Evolutionary conservation across 2,797 vertebrate species (phyloP), one percentile per base, ranked within the genome.

Genomic region (Chelmon rostratus): DNA sequence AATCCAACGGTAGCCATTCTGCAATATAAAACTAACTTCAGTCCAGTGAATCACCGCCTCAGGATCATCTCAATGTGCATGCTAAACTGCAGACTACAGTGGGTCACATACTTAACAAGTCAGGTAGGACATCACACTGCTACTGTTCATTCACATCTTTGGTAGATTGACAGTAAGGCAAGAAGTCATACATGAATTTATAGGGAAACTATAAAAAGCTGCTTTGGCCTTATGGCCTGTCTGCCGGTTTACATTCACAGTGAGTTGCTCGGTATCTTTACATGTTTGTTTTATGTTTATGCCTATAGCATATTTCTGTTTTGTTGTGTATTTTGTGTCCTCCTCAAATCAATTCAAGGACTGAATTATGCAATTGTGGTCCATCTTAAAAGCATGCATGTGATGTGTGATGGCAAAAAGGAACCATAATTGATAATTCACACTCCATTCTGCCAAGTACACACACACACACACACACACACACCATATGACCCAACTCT

Each of bases 21-120:
- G 42, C 66, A 81, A 50, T 79, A 78, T 47, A 7, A 83, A 77
- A 11, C 79, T 21, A 46, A 65, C 79, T 84, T 88, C 79, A 68
- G 19, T 28, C 4, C 15, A 40, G 13, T 33, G 31, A 25, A 16
- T 53, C 38, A 12, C 6, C 21, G 25, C 10, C 52, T 64, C 16
- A 67, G 33, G 25, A 21, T 50, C 12, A 6, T 44, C 54, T 50
- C 33, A 49, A 25, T 68, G 62, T 77, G 28, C 16, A 72, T 61
- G 31, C 61, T 65, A 10, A 69, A 50, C 18, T 65, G 61, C 69
- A 68, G 58, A 50, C 65, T 61, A 10, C 64, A 61, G 37, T 52
- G 33, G 31, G 15, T 25, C 23, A 79, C 23, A 35, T 58, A 44
- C 38, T 68, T 63, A 62, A 40, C 46, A 67, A 40, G 19, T 54